Conservation (phyloP, 2,888 invertebrate genomes). For the Hypolimnas misippus region DNA sequence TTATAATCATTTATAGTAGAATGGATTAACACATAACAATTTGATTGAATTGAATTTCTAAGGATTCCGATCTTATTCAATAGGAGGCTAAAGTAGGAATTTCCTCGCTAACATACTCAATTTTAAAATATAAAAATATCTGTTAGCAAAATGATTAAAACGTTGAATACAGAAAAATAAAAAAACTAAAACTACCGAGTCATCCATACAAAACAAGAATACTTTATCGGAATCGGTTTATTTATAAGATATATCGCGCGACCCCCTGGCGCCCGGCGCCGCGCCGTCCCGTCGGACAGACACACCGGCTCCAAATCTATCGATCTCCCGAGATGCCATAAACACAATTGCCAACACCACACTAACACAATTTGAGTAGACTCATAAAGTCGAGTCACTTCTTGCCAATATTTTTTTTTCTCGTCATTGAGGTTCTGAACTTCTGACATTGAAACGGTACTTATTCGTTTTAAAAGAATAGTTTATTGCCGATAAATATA, state of each 20-base stretch:
- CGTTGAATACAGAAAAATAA: too few relatives aligned
- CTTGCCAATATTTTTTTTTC: background rate
- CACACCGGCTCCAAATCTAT: slow-evolving; percentile 65
- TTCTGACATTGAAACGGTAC: background rate
- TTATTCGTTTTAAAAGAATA: background rate
- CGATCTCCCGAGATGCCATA: slow-evolving; percentile 61
- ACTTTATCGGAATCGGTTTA: slow-evolving; percentile 35
- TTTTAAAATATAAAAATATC: too few relatives aligned
- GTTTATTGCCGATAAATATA: too few relatives aligned
- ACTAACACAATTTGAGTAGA: slow-evolving; percentile 32
- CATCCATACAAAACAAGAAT: slow-evolving; percentile 26
- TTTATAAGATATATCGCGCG: slow-evolving; percentile 50
- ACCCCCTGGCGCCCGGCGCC: slow-evolving; percentile 78
- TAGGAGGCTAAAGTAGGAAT: too few relatives aligned
- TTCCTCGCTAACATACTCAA: too few relatives aligned
- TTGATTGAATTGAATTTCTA: too few relatives aligned
- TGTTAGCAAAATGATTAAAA: too few relatives aligned
- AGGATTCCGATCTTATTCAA: too few relatives aligned
- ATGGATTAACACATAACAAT: too few relatives aligned
- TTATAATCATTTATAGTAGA: too few relatives aligned
- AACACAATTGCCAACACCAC: slow-evolving; percentile 59
- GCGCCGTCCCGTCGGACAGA: slow-evolving; percentile 78
- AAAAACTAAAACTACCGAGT: slow-evolving; percentile 19
- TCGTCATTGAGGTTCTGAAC: background rate
- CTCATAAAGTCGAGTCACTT: background rate